Percentiles rank a stretch among this genome's conserved stretches.
Conservation (phyloP, 2,113 vertebrate genomes). For the Casuarius casuarius region DNA sequence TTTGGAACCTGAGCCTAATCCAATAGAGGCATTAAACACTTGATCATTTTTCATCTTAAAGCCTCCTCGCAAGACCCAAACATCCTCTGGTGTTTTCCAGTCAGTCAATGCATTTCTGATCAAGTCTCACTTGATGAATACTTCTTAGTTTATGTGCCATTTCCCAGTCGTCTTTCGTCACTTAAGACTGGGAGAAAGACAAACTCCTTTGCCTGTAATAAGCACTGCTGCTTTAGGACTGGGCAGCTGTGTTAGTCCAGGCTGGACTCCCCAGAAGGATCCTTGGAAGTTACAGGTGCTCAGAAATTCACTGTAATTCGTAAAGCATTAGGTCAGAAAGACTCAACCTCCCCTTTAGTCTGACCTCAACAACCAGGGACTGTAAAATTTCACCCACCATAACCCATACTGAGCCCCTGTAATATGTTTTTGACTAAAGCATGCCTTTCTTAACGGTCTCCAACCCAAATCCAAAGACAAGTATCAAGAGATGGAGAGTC, state of each 20-base stretch:
- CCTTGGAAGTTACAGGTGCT: background rate
- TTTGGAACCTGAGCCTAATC: constrained; percentile 65
- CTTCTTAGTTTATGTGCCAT: background rate
- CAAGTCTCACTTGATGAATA: background rate
- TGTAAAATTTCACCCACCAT: background rate
- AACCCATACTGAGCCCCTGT: background rate
- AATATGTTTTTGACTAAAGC: background rate
- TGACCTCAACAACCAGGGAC: background rate
- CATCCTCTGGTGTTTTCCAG: constrained; percentile 63
- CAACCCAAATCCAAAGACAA: background rate
- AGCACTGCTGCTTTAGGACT: background rate
- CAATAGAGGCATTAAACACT: constrained; percentile 70
- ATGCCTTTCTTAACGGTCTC: background rate
- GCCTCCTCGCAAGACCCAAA: constrained; percentile 54
- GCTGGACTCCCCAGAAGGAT: background rate
- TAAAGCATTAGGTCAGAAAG: background rate
- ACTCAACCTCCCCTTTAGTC: background rate
- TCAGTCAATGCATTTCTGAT: background rate
- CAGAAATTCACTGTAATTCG: background rate
- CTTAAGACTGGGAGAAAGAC: background rate
- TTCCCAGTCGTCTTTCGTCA: background rate
- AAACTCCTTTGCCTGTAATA: background rate
- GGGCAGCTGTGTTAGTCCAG: background rate
- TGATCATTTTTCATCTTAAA: constrained; percentile 64
- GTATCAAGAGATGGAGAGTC: background rate